Evolutionary conservation across 2,797 vertebrate species (phyloP).

Genomic region (Petrocephalus schoutedeni): DNA sequence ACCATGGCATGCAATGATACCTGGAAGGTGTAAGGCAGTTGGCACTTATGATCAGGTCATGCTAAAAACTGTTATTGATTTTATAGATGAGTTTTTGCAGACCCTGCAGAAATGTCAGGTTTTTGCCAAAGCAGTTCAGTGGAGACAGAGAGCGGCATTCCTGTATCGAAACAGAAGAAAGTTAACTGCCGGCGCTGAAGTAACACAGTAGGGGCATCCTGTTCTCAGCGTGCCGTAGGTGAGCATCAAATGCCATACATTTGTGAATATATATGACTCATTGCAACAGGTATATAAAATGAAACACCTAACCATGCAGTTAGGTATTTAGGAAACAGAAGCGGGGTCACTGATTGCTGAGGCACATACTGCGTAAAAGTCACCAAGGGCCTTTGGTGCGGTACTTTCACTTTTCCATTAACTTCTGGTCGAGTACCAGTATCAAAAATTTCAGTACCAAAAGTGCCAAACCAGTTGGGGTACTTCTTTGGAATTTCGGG

Average conservation of each 20-base stretch:
- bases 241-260: neutral
- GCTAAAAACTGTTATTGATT: slow-evolving; percentile 35
- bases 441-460: too few relatives aligned
- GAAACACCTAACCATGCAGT: neutral
- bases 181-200: neutral
- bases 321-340: neutral
- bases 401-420: too few relatives aligned
- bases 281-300: neutral
- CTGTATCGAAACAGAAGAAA: slow-evolving; percentile 38
- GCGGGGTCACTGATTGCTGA: too few relatives aligned
- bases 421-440: too few relatives aligned
- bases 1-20: neutral
- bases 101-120: neutral
- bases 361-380: too few relatives aligned
- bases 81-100: fast-evolving
- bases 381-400: too few relatives aligned
- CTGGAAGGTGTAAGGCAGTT: neutral
- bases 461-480: too few relatives aligned
- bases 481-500: too few relatives aligned
- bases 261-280: neutral
- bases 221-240: neutral
- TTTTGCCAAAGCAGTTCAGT: slow-evolving; percentile 44
- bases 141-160: slow-evolving; percentile 48
- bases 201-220: neutral
- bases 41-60: slow-evolving; percentile 39